Evolutionary conservation across 2,113 vertebrate genomes (phyloP), one percentile per base, ranked within the genome.

Genomic region (Phodopus roborovskii): DNA sequence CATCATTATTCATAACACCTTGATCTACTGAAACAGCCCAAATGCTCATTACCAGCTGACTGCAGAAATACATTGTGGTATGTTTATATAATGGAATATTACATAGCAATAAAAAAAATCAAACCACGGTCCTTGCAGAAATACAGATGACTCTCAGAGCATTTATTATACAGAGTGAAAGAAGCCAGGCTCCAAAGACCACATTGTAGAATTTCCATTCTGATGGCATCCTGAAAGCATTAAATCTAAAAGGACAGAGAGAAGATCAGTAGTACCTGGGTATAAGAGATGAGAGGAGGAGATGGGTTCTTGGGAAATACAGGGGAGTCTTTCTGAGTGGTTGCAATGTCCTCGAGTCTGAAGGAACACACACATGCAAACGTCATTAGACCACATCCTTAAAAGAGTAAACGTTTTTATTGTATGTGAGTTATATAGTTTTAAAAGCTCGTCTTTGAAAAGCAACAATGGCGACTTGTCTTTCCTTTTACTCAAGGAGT

Each of bases 41-140:
- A 84, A 91, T 48, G 36, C 22, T 19, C 16, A 90, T 85, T 85
- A 42, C 84, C 2, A 1, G 60, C 42, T 50, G 62, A 50, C 42
- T 22, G 62, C 42, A 85, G 28, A 85, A 68, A 85, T 42, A 33
- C 62, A 50, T 33, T 36, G 11, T 12, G 36, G 48, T 39, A 39
- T 78, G 26, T 36, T 73, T 26, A 73, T 36, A 19, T 0, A 2
- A 6, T 53, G 68, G 42, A 97, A 83, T 83, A 92, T 33, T 60
- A 88, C 1, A 26, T 30, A 70, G 70, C 50, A 81, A 82, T 66
- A 64, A 93, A 96, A 94, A 56, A 85, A 42, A 88, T 56, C 71
- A 81, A n/a, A 42, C 3, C 15, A 19, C 1, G 7, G 62, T 15
- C 7, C 48, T 36, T 33, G 30, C 24, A 60, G 33, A 74, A 62